phyloP scores from a whole-genome alignment of 2,797 vertebrate species.

The Lepus oiostolus region DNA sequence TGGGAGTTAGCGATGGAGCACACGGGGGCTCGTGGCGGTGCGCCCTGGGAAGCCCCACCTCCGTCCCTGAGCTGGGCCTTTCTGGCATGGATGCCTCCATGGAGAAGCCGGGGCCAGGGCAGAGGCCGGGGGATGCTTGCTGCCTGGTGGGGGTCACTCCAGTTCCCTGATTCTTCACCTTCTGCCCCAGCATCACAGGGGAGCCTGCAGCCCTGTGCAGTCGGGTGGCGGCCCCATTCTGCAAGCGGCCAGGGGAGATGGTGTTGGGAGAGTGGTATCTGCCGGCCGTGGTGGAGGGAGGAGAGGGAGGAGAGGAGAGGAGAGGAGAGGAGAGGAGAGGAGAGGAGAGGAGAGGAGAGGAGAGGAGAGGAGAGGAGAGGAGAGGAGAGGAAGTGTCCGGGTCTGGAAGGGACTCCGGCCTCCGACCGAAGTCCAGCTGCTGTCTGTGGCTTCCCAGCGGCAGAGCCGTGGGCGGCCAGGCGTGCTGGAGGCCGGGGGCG shows the following conservation, averaged over 20 bases:
- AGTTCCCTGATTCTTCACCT: background rate
- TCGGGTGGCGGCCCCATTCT: background rate
- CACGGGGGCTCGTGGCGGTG: fast-evolving
- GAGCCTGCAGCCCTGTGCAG: background rate
- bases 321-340: background rate
- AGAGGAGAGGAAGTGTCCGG: background rate
- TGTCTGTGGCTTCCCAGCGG: background rate
- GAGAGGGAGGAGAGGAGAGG: too few species aligned
- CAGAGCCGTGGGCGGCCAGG: background rate
- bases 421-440: too few species aligned
- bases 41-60: too few species aligned
- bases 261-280: background rate
- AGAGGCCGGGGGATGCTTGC: background rate
- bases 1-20: fast-evolving
- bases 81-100: too few species aligned
- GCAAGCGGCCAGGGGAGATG: background rate
- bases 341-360: background rate
- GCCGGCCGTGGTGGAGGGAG: fast-evolving
- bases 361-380: background rate
- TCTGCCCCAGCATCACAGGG: fast-evolving
- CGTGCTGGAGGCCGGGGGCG: background rate
- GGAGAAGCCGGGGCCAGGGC: background rate
- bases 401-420: too few species aligned
- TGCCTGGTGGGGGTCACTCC: background rate
- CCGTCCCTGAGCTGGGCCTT: background rate